Evolutionary conservation across 2,113 vertebrate species (phyloP).

Genomic region (Tupaia chinensis): DNA sequence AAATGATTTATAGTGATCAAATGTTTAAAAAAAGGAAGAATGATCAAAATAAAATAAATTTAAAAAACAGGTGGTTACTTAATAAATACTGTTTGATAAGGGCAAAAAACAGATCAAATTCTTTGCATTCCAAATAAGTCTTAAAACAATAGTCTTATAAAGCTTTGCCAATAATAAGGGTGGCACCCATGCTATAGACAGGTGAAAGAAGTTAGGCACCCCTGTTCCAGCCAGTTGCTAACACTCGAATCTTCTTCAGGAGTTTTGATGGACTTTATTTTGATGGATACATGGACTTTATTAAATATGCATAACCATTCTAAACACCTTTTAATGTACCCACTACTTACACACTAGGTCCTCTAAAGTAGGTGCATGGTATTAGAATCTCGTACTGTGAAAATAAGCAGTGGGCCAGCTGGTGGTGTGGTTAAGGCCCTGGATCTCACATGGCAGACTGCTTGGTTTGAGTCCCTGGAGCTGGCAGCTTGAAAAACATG

Average conservation of each 20-base stretch:
- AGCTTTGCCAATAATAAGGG: not conserved
- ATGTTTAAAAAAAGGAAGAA: no score
- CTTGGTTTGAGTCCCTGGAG: no score
- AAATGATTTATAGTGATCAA: no score
- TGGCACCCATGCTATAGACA: rapidly evolving
- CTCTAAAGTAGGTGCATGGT: not conserved
- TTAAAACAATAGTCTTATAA: not conserved
- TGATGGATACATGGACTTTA: not conserved
- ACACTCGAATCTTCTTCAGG: not conserved
- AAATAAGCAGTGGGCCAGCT: not conserved
- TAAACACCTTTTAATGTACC: not conserved
- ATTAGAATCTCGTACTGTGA: not conserved
- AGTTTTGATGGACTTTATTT: not conserved
- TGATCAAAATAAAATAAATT: not conserved
- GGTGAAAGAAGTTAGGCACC: not conserved
- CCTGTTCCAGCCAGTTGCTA: not conserved
- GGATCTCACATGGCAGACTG: no score
- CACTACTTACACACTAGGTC: not conserved
- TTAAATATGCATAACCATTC: not conserved
- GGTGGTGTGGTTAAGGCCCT: no score
- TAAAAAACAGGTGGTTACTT: conserved; percentile 12
- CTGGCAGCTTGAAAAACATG: no score
- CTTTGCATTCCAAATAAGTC: not conserved
- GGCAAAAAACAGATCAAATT: not conserved
- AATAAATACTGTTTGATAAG: conserved; percentile 7